These are phyloP conservation scores for Enchytraeus crypticus DNA, from an alignment of 2,888 invertebrate species.

Conservation along the genomic window DNA sequence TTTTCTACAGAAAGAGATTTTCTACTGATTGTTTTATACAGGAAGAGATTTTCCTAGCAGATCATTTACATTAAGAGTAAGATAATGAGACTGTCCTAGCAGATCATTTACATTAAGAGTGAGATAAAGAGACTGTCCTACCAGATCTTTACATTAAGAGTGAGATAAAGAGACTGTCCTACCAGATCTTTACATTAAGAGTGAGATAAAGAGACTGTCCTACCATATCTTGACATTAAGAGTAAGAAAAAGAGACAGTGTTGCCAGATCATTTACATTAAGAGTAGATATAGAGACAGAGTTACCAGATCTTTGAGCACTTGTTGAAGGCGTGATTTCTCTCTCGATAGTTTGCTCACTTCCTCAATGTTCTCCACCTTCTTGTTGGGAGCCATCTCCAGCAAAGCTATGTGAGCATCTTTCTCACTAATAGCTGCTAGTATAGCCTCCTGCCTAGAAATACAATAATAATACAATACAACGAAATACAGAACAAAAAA, in stretches of 20 bases:
- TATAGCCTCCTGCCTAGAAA: slow-evolving; percentile 68
- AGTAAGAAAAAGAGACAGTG: neutral
- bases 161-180: neutral
- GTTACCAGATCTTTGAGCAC: slow-evolving; percentile 47
- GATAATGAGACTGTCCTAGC: too few species aligned
- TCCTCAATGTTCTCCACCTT: slow-evolving; percentile 46
- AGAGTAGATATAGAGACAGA: neutral
- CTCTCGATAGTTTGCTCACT: slow-evolving; percentile 61
- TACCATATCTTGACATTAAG: neutral
- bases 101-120: too few species aligned
- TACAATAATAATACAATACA: slow-evolving; percentile 8
- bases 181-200: neutral
- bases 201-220: neutral
- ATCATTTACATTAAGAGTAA: too few species aligned
- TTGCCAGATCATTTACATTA: neutral
- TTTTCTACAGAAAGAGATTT: too few species aligned
- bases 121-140: too few species aligned
- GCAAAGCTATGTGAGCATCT: slow-evolving; percentile 73
- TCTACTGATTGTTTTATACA: too few species aligned
- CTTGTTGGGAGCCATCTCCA: slow-evolving; percentile 56
- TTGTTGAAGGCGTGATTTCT: slow-evolving; percentile 59
- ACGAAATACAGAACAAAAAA: too few species aligned
- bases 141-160: too few species aligned
- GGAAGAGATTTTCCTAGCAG: too few species aligned
- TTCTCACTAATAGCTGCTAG: slow-evolving; percentile 77